Conservation (phyloP, 2,888 invertebrate species). For the Amphipoea oculea region DNA sequence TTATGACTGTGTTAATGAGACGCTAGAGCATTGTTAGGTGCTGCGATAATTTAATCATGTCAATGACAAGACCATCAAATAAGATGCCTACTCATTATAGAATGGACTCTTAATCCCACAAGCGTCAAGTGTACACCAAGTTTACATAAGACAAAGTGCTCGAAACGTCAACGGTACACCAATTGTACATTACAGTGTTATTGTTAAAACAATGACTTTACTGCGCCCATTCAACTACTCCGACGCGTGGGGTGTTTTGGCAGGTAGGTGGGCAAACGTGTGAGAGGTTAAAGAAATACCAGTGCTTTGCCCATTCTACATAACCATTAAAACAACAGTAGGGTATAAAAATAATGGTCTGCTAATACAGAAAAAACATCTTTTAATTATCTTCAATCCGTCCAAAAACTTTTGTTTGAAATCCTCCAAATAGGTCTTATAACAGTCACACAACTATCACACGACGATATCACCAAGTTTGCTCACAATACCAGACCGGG, state of each 20-base stretch:
- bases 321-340: not conserved
- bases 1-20: not conserved
- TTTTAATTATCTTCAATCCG: slow-evolving; percentile 13
- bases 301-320: not conserved
- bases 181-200: too few species aligned
- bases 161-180: too few species aligned
- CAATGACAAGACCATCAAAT: not conserved
- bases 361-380: not conserved
- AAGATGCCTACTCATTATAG: not conserved
- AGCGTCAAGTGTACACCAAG: too few species aligned
- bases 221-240: too few species aligned
- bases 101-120: not conserved
- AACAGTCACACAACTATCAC: slow-evolving; percentile 38
- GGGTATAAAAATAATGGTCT: not conserved
- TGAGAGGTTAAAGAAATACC: not conserved
- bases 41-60: not conserved
- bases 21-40: not conserved
- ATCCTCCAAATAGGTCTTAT: slow-evolving; percentile 19
- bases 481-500: slow-evolving; percentile 53
- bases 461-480: slow-evolving; percentile 47
- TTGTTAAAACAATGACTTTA: too few species aligned
- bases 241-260: too few species aligned
- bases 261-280: too few species aligned
- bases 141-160: too few species aligned
- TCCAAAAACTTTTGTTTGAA: slow-evolving; percentile 25